These are phyloP conservation scores for Atopsyche davidsoni DNA, from an alignment of 1,140 invertebrate genomes.

Conservation along the genomic window DNA sequence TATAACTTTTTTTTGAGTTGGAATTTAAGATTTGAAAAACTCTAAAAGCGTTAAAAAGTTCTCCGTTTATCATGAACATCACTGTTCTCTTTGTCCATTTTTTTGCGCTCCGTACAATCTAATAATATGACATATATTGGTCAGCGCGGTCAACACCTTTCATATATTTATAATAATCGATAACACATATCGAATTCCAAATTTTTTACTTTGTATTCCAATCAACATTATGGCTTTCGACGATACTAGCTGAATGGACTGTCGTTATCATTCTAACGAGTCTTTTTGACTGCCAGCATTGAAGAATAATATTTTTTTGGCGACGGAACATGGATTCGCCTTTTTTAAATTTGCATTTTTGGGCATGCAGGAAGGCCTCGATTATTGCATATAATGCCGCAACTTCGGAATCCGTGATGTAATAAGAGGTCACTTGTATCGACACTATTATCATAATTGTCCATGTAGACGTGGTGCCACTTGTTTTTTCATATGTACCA, in stretches of 20 bases:
- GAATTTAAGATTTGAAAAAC: conserved; percentile 9
- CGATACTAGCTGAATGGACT: conserved; percentile 2
- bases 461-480: conserved; percentile 29
- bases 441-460: conserved; percentile 31
- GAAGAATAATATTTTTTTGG: conserved; percentile 8
- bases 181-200: conserved; percentile 12
- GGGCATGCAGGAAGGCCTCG: conserved; percentile 9
- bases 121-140: conserved; percentile 24
- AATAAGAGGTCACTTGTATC: conserved; percentile 18
- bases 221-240: background rate
- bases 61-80: conserved; percentile 15
- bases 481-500: no score
- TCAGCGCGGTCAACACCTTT: conserved; percentile 25
- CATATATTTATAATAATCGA: conserved; percentile 26
- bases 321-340: conserved; percentile 15
- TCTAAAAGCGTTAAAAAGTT: conserved; percentile 16
- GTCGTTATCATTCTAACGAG: conserved; percentile 12
- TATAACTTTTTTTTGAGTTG: conserved; percentile 10
- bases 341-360: conserved; percentile 11
- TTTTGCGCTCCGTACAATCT: conserved; percentile 13
- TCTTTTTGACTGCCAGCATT: conserved; percentile 10
- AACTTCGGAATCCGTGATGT: conserved; percentile 20
- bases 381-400: conserved; percentile 25
- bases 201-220: background rate
- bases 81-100: conserved; percentile 16